Conservation (phyloP, 2,113 vertebrate species). For the Elanus axillaris region DNA sequence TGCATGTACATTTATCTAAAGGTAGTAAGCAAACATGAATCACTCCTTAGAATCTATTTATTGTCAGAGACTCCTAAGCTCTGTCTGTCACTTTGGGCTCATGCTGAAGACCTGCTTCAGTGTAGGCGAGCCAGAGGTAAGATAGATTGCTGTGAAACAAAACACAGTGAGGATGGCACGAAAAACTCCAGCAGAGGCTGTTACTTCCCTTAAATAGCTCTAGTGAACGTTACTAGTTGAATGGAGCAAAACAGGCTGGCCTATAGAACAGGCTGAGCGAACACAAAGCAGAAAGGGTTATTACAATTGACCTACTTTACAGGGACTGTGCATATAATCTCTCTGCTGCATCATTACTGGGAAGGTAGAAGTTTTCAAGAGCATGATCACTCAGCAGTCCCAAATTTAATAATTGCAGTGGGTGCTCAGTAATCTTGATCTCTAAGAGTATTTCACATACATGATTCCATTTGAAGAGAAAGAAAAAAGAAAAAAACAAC, state of each 20-base stretch:
- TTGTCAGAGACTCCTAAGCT: background rate
- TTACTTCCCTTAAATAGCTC: background rate
- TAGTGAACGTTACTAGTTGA: background rate
- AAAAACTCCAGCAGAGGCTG: background rate
- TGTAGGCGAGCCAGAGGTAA: background rate
- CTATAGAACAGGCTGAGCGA: background rate
- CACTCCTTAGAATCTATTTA: background rate
- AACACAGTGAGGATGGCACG: too few relatives aligned
- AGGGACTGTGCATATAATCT: background rate
- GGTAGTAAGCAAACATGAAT: background rate
- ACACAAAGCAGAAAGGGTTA: background rate
- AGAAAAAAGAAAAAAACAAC: background rate
- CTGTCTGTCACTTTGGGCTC: background rate
- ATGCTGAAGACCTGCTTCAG: background rate
- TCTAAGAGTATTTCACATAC: background rate
- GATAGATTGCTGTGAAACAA: background rate
- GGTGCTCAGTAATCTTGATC: background rate
- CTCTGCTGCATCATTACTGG: background rate
- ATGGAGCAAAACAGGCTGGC: background rate
- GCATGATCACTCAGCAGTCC: background rate
- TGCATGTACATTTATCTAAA: background rate
- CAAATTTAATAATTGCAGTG: background rate
- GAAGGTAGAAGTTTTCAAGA: background rate
- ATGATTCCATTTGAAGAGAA: background rate
- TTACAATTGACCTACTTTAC: slow-evolving; percentile 22